Percentiles rank a stretch among this genome's conserved stretches.
phyloP scores from a whole-genome alignment of 2,888 invertebrate species.

The Limnephilus lunatus region DNA sequence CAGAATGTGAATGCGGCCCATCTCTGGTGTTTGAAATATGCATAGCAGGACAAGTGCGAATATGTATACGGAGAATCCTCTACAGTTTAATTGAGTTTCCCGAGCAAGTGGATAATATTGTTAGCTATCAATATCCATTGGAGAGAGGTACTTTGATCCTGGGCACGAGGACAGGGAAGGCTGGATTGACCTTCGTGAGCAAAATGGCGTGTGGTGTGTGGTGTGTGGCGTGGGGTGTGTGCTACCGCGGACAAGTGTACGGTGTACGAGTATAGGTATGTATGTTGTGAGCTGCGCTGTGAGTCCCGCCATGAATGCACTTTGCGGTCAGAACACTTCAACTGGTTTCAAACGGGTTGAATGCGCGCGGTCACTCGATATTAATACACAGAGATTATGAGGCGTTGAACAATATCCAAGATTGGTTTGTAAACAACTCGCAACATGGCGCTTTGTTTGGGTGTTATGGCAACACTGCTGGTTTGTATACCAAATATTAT shows the following conservation, averaged over 20 bases:
- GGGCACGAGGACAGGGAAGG: background rate
- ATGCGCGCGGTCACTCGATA: conserved; percentile 48
- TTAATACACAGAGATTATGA: conserved; percentile 48
- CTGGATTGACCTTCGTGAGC: conserved; percentile 33
- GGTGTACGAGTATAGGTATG: background rate
- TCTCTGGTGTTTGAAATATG: background rate
- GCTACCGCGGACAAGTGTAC: background rate
- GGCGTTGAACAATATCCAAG: conserved; percentile 36
- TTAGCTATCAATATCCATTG: background rate
- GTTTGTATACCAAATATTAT: background rate
- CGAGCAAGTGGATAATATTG: too few species aligned
- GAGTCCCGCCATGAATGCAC: conserved; percentile 66
- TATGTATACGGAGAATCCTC: too few species aligned
- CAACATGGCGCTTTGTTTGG: conserved; percentile 22
- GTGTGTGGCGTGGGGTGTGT: conserved; percentile 49
- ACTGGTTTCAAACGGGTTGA: conserved; percentile 50
- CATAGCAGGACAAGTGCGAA: too few species aligned
- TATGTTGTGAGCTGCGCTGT: background rate
- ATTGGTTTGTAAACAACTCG: conserved; percentile 39
- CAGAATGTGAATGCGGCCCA: background rate
- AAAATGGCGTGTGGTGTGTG: conserved; percentile 29
- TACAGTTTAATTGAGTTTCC: too few species aligned
- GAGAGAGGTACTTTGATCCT: background rate
- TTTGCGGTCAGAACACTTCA: conserved; percentile 42
- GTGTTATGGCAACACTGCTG: conserved; percentile 33